Conservation (phyloP, 2,888 invertebrate species). For the Hirtodrosophila duncani region DNA sequence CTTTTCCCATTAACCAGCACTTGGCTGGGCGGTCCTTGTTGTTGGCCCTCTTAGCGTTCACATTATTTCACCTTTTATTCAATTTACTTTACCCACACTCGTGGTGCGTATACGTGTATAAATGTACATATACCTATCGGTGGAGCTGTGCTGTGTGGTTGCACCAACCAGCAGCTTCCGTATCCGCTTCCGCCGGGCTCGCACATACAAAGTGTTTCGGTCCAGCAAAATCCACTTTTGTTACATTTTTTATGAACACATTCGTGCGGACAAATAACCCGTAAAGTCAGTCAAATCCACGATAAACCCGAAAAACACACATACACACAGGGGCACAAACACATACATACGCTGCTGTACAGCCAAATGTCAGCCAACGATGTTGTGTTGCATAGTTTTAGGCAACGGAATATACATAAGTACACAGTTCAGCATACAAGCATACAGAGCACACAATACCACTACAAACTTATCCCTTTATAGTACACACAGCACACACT, state of each 20-base stretch:
- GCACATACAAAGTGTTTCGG: constrained; percentile 26
- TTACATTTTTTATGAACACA: constrained; percentile 66
- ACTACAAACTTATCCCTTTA: constrained; percentile 20
- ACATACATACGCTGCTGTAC: constrained; percentile 4
- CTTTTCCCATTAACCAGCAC: constrained; percentile 36
- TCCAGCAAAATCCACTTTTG: constrained; percentile 50
- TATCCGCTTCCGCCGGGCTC: constrained; percentile 25
- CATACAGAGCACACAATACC: constrained; percentile 24
- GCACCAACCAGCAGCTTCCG: constrained; percentile 34
- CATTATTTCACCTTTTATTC: constrained; percentile 65
- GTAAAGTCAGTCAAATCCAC: constrained; percentile 58
- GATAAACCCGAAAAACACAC: constrained; percentile 47
- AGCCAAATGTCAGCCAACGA: constrained; percentile 48
- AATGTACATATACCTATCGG: too few relatives aligned
- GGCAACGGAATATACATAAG: constrained; percentile 35
- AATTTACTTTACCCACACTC: constrained; percentile 49
- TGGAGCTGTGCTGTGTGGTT: constrained; percentile 18
- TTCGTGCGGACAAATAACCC: constrained; percentile 60
- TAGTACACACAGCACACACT: constrained; percentile 16
- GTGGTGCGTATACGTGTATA: constrained; percentile 6
- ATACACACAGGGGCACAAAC: constrained; percentile 15
- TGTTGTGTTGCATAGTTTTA: constrained; percentile 60
- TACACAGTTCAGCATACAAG: constrained; percentile 22
- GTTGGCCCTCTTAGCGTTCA: constrained; percentile 40
- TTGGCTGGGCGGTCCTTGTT: constrained; percentile 16